Evolutionary conservation across 2,113 vertebrate genomes (phyloP).

Genomic region (Lagenorhynchus albirostris): DNA sequence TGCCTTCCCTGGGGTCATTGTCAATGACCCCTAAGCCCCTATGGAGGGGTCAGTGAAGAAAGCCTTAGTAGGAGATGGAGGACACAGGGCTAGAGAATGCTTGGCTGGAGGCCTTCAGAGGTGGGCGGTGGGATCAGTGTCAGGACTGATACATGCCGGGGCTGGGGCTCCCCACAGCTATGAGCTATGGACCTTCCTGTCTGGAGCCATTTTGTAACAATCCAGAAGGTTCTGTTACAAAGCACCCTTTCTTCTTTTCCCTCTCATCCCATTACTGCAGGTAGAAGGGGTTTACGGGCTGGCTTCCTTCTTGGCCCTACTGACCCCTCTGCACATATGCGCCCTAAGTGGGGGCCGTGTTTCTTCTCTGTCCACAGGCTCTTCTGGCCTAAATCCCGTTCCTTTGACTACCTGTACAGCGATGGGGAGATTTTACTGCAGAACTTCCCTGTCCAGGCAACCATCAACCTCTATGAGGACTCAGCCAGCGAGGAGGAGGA

Average conservation of each 20-base stretch:
- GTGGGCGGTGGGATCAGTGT: background rate
- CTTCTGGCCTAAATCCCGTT: constrained; percentile 88
- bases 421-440: constrained; percentile 85
- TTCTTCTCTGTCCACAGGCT: constrained; percentile 79
- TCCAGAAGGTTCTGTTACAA: background rate
- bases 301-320: background rate
- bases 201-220: background rate
- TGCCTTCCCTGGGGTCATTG: background rate
- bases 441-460: constrained; percentile 90
- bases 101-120: background rate
- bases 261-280: background rate
- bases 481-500: constrained; percentile 81
- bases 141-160: background rate
- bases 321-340: background rate
- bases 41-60: background rate
- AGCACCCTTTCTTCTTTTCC: constrained; percentile 6
- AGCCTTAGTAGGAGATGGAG: background rate
- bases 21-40: background rate
- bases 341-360: background rate
- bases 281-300: background rate
- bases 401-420: constrained; percentile 88
- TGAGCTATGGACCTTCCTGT: background rate
- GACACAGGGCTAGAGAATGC: background rate
- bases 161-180: background rate
- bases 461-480: constrained; percentile 89